Evolutionary conservation across 2,797 vertebrate genomes (phyloP).

Genomic region (Cirrhinus mrigala): DNA sequence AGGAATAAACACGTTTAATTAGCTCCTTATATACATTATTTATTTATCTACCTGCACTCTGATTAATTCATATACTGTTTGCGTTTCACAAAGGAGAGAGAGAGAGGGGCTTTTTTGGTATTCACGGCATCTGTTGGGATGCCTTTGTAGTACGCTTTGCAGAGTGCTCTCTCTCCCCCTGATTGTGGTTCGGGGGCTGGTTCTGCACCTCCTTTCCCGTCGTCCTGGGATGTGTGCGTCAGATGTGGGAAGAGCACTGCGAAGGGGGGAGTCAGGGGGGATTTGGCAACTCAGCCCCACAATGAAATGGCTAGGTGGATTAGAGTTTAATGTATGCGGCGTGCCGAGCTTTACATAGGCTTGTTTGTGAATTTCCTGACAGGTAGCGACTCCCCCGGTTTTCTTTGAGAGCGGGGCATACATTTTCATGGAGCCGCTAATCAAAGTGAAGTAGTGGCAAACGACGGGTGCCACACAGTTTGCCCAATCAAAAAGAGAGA

Average conservation of each 20-base stretch:
- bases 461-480: conserved; percentile 71
- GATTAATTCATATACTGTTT: conserved; percentile 83
- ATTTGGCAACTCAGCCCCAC: conserved; percentile 71
- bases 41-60: conserved; percentile 85
- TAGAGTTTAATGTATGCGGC: conserved; percentile 82
- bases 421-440: conserved; percentile 82
- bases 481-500: conserved; percentile 74
- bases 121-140: conserved; percentile 82
- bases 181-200: conserved; percentile 59
- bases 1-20: conserved; percentile 98
- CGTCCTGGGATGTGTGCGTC: conserved; percentile 71
- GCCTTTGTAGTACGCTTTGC: conserved; percentile 78
- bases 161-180: conserved; percentile 59
- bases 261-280: conserved; percentile 69
- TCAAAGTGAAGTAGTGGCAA: conserved; percentile 77
- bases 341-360: conserved; percentile 76
- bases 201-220: conserved; percentile 65
- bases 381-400: conserved; percentile 81
- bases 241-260: conserved; percentile 58
- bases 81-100: conserved; percentile 57
- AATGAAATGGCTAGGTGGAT: conserved; percentile 73
- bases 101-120: conserved; percentile 74
- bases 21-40: conserved; percentile 88
- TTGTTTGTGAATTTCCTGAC: conserved; percentile 83
- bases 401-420: conserved; percentile 78